phyloP scores from a whole-genome alignment of 2,113 vertebrate species.

The Phycodurus eques region DNA sequence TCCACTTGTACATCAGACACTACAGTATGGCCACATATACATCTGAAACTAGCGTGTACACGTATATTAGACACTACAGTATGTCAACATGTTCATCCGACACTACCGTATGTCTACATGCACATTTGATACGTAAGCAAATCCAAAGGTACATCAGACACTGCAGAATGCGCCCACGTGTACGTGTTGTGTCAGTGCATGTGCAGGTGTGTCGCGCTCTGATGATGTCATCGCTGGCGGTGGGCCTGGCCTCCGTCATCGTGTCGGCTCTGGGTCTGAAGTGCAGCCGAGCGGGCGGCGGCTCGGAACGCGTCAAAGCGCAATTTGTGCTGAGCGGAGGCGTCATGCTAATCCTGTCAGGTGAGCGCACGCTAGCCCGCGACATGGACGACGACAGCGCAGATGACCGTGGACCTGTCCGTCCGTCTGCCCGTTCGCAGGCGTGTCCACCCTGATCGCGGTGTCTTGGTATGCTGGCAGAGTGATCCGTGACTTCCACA shows the following conservation, averaged over 20 bases:
- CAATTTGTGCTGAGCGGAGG: conserved; percentile 77
- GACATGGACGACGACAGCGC: background rate
- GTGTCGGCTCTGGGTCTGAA: conserved; percentile 78
- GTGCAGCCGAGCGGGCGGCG: conserved; percentile 77
- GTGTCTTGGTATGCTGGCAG: conserved; percentile 69
- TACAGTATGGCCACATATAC: too few species aligned
- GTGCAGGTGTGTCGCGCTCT: conserved; percentile 83
- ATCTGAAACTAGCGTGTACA: background rate
- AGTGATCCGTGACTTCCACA: conserved; percentile 69
- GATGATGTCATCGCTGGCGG: conserved; percentile 80
- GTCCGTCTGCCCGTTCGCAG: conserved; percentile 27
- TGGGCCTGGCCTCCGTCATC: conserved; percentile 74
- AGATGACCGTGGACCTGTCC: background rate
- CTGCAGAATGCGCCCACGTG: background rate
- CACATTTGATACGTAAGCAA: background rate
- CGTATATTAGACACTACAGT: background rate
- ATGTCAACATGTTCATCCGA: background rate
- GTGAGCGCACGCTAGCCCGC: conserved; percentile 51
- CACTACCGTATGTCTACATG: background rate
- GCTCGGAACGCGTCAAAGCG: conserved; percentile 67
- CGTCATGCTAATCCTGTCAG: conserved; percentile 77
- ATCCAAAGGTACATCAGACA: background rate
- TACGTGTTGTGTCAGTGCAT: conserved; percentile 59
- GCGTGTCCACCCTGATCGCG: conserved; percentile 55
- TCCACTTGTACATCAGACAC: background rate